These are phyloP conservation scores for Contarinia nasturtii DNA, from an alignment of 1,140 invertebrate genomes.

Conservation along the genomic window DNA sequence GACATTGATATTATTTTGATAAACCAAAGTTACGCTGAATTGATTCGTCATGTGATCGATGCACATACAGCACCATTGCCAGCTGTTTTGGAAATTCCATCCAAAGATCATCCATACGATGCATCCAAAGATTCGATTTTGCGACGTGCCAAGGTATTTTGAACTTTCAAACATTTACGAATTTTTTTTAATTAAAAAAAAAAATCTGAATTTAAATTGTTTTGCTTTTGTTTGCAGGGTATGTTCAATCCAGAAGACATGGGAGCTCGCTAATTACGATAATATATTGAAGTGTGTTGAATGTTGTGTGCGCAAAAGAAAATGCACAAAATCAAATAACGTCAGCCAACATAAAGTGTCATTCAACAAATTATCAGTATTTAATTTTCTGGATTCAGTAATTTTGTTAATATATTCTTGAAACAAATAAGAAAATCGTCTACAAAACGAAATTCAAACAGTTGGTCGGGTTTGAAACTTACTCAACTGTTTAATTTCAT, in stretches of 20 bases:
- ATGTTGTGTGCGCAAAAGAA: neutral
- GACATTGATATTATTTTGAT: conserved; percentile 99
- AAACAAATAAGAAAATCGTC: no score
- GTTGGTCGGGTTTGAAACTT: no score
- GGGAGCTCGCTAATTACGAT: conserved; percentile 11
- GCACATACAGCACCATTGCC: conserved; percentile 83
- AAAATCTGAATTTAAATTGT: conserved; percentile 3
- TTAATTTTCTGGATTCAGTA: no score
- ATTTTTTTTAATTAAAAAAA: neutral
- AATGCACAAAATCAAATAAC: no score
- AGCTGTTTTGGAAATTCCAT: conserved; percentile 95
- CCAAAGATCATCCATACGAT: conserved; percentile 98
- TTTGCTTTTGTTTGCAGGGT: conserved; percentile 37
- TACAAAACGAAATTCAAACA: no score
- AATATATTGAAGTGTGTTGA: neutral
- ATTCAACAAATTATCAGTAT: no score
- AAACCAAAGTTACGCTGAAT: conserved; percentile 96
- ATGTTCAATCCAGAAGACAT: conserved; percentile 76
- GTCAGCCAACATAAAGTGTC: no score
- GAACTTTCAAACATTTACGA: neutral
- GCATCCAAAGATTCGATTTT: conserved; percentile 95
- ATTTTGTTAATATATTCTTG: no score
- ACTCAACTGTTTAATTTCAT: no score
- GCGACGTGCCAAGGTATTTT: conserved; percentile 64
- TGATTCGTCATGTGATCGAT: conserved; percentile 95